phyloP scores from a whole-genome alignment of 2,888 invertebrate genomes.

The Drosophila sordidapex region DNA sequence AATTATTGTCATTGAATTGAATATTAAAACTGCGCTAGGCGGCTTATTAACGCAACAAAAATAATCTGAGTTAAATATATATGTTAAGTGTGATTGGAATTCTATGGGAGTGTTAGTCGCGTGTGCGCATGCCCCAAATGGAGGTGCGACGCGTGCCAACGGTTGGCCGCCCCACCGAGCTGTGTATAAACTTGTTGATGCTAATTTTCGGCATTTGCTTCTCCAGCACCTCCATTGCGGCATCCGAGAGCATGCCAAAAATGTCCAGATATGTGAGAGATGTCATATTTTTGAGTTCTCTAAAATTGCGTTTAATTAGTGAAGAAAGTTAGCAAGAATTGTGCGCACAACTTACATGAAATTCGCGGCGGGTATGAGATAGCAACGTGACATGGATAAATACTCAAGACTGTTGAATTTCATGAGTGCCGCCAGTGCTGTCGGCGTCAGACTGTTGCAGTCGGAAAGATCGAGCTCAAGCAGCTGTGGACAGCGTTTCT shows the following conservation, averaged over 20 bases:
- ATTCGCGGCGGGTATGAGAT: conserved; percentile 89
- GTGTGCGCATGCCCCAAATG: conserved; percentile 94
- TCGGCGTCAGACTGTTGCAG: conserved; percentile 89
- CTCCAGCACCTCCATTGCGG: conserved; percentile 86
- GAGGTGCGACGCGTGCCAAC: conserved; percentile 94
- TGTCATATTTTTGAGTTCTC: conserved; percentile 87
- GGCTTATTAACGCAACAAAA: conserved; percentile 39
- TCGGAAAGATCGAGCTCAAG: conserved; percentile 95
- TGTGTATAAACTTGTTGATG: conserved; percentile 91
- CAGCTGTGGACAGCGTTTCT: conserved; percentile 89
- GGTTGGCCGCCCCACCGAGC: conserved; percentile 95
- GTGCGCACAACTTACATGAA: conserved; percentile 87
- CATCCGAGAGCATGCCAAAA: conserved; percentile 90
- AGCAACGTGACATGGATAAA: conserved; percentile 92
- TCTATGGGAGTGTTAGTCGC: conserved; percentile 87
- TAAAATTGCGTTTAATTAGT: neutral
- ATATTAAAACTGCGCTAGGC: conserved; percentile 52
- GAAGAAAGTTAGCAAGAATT: neutral
- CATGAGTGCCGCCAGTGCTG: conserved; percentile 87
- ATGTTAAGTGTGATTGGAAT: conserved; percentile 12
- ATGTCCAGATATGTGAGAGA: conserved; percentile 91
- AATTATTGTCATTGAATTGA: conserved; percentile 62
- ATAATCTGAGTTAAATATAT: conserved; percentile 11
- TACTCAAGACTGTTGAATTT: conserved; percentile 89
- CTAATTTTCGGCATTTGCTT: conserved; percentile 87